These are phyloP conservation scores for Ariolimax columbianus DNA, from an alignment of 2,888 invertebrate genomes.

Conservation along the genomic window DNA sequence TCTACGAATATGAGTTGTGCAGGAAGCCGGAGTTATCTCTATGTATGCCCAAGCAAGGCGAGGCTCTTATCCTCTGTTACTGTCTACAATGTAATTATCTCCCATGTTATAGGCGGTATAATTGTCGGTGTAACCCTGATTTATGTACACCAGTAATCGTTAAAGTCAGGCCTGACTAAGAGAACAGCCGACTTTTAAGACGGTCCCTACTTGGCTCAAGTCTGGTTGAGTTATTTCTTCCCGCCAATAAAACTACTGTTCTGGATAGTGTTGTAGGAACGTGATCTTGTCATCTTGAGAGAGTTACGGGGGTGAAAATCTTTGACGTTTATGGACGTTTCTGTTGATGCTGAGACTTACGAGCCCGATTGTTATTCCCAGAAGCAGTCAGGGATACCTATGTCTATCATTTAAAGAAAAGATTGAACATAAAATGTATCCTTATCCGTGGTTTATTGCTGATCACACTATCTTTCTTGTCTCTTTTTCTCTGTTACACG, in stretches of 20 bases:
- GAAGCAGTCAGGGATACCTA: too few relatives aligned
- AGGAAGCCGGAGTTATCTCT: not conserved
- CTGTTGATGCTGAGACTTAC: too few relatives aligned
- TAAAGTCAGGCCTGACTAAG: not conserved
- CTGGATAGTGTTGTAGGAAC: not conserved
- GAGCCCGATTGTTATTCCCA: too few relatives aligned
- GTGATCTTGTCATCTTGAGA: not conserved
- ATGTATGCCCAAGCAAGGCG: not conserved
- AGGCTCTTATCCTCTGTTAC: not conserved
- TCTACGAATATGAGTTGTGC: not conserved
- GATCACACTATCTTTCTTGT: too few relatives aligned
- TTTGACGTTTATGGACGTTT: too few relatives aligned
- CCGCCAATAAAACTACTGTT: not conserved
- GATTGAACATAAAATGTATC: too few relatives aligned
- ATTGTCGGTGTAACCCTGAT: slow-evolving; percentile 12
- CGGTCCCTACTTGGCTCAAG: not conserved
- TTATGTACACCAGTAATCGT: not conserved
- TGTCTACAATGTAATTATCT: slow-evolving; percentile 20
- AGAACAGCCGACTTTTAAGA: slow-evolving; percentile 9
- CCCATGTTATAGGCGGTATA: not conserved
- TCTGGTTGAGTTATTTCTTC: not conserved
- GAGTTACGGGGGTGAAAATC: not conserved
- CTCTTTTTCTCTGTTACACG: too few relatives aligned
- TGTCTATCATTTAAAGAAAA: too few relatives aligned
- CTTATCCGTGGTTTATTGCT: too few relatives aligned